Evolutionary conservation across 2,888 invertebrate species (phyloP).

Genomic region (Criorhina ranunculi): DNA sequence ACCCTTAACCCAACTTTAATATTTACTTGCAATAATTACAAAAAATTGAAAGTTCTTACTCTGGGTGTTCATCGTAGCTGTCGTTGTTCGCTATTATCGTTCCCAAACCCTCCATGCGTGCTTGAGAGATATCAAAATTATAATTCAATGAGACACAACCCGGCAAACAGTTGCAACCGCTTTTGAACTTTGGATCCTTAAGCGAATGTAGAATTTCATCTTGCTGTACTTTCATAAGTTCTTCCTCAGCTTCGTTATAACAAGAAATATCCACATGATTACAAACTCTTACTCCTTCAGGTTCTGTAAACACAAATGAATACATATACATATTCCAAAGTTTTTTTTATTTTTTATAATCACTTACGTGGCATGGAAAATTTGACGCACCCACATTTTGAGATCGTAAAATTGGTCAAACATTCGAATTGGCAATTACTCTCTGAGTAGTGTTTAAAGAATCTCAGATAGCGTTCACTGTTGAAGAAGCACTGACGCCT

Average conservation of each 20-base stretch:
- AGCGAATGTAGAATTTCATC: constrained; percentile 80
- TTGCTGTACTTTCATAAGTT: constrained; percentile 79
- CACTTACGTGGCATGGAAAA: constrained; percentile 88
- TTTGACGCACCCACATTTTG: constrained; percentile 88
- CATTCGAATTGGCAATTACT: constrained; percentile 91
- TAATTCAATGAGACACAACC: constrained; percentile 83
- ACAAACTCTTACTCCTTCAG: constrained; percentile 82
- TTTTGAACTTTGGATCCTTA: constrained; percentile 77
- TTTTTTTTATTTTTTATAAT: background rate
- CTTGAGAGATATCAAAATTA: constrained; percentile 82
- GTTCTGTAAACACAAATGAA: constrained; percentile 77
- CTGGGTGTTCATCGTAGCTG: constrained; percentile 80
- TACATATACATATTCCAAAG: background rate
- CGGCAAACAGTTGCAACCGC: constrained; percentile 82
- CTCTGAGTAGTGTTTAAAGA: constrained; percentile 89
- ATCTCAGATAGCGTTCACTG: constrained; percentile 87
- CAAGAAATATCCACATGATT: constrained; percentile 82
- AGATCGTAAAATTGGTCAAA: constrained; percentile 88
- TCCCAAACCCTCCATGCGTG: constrained; percentile 79
- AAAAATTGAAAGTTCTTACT: constrained; percentile 78
- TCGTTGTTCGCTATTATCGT: constrained; percentile 81
- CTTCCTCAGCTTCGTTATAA: constrained; percentile 81
- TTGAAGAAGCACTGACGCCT: constrained; percentile 89
- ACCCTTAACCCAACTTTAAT: too few species aligned
- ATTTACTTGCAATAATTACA: background rate